phyloP scores from a whole-genome alignment of 2,888 invertebrate species.

The Limnephilus rhombicus region DNA sequence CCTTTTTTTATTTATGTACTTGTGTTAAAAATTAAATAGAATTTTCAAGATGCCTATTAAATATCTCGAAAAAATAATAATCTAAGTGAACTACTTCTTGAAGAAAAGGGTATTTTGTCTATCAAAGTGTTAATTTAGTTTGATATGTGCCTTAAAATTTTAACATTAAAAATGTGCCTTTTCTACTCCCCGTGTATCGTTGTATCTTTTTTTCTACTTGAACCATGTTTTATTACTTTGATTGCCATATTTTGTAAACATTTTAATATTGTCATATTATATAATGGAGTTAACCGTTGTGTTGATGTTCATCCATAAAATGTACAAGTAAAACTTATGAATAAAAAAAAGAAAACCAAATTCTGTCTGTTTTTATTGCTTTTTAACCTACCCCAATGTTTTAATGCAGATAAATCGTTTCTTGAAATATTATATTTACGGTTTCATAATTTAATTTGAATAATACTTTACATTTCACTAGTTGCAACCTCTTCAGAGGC shows the following conservation, averaged over 20 bases:
- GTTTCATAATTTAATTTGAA: no score
- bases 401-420: no score
- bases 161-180: constrained; percentile 36
- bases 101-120: background rate
- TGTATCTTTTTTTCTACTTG: background rate
- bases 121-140: background rate
- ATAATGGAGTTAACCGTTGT: constrained; percentile 19
- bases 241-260: constrained; percentile 44
- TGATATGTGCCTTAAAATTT: constrained; percentile 11
- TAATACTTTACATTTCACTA: no score
- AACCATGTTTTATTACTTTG: constrained; percentile 8
- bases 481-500: no score
- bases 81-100: background rate
- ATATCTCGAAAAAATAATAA: background rate
- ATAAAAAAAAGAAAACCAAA: constrained; percentile 34
- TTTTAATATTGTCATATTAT: constrained; percentile 18
- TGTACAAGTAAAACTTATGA: constrained; percentile 31
- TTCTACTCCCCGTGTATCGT: background rate
- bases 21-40: background rate
- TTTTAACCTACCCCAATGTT: background rate
- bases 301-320: constrained; percentile 33
- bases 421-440: no score
- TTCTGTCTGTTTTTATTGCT: background rate
- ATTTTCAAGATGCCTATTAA: background rate
- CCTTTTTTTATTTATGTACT: background rate